phyloP scores from a whole-genome alignment of 1,140 invertebrate species.

The Acromyrmex heyeri region DNA sequence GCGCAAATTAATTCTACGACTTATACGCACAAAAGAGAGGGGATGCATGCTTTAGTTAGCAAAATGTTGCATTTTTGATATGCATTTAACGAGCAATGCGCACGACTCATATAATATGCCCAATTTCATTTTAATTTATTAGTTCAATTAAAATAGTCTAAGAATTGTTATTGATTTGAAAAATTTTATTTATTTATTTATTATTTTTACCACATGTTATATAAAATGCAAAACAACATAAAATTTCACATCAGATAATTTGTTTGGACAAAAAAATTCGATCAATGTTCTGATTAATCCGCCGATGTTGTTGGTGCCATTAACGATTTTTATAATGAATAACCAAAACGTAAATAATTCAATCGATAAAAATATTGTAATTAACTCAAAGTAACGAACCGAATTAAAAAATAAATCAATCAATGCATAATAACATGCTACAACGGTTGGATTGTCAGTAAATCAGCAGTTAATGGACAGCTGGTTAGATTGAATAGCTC shows the following conservation, averaged over 20 bases:
- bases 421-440: conserved; percentile 38
- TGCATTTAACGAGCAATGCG: no score
- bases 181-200: conserved; percentile 8
- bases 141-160: no score
- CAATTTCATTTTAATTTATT: no score
- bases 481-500: conserved; percentile 48
- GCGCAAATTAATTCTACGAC: background rate
- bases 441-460: conserved; percentile 41
- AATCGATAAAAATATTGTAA: conserved; percentile 5
- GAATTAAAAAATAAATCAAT: conserved; percentile 51
- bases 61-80: background rate
- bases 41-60: background rate
- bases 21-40: background rate
- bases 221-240: background rate
- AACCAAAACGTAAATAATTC: background rate
- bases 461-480: conserved; percentile 61
- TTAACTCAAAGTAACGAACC: background rate
- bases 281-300: background rate
- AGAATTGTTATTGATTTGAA: background rate
- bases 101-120: no score
- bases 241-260: background rate
- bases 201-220: background rate
- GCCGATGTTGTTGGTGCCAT: background rate
- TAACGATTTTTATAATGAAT: conserved; percentile 33
- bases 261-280: background rate